Conservation (phyloP, 2,113 vertebrate species). For the Channa argus region DNA sequence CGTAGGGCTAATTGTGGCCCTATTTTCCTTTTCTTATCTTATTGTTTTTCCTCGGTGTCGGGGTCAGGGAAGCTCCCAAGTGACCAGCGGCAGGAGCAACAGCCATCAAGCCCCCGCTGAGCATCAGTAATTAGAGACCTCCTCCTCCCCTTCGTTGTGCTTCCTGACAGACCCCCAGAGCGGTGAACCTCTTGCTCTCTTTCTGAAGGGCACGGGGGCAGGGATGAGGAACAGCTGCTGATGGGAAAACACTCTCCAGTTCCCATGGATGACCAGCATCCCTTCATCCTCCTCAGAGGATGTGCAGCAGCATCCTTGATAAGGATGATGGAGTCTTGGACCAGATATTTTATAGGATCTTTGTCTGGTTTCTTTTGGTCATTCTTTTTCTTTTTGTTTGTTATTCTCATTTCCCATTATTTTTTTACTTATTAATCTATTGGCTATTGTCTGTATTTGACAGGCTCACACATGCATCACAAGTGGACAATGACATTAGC, state of each 20-base stretch:
- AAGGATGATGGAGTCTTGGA: slow-evolving; percentile 29
- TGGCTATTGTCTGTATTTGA: slow-evolving; percentile 1
- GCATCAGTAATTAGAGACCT: slow-evolving; percentile 82
- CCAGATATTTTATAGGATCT: slow-evolving; percentile 28
- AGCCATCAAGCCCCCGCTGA: slow-evolving; percentile 79
- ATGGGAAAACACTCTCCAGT: slow-evolving; percentile 67
- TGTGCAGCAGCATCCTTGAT: slow-evolving; percentile 54
- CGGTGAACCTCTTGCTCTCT: slow-evolving; percentile 60
- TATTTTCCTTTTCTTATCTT: slow-evolving; percentile 70
- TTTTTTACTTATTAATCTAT: slow-evolving; percentile 9
- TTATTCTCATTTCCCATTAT: too few species aligned
- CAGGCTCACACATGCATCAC: background rate
- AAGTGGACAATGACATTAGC: background rate
- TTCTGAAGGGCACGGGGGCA: slow-evolving; percentile 60
- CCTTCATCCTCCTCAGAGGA: slow-evolving; percentile 65
- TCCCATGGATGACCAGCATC: slow-evolving; percentile 64
- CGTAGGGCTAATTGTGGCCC: slow-evolving; percentile 76
- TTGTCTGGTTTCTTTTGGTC: slow-evolving; percentile 20
- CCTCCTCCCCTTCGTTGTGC: slow-evolving; percentile 40
- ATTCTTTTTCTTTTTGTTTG: background rate
- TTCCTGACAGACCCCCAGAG: slow-evolving; percentile 35
- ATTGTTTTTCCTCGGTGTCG: slow-evolving; percentile 77
- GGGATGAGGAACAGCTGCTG: slow-evolving; percentile 82
- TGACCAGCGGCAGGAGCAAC: slow-evolving; percentile 81
- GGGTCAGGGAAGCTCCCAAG: slow-evolving; percentile 80